Percentiles rank a stretch among this genome's conserved stretches.
Conservation (phyloP, 2,888 invertebrate species). For the Zygogramma bicolorata region DNA sequence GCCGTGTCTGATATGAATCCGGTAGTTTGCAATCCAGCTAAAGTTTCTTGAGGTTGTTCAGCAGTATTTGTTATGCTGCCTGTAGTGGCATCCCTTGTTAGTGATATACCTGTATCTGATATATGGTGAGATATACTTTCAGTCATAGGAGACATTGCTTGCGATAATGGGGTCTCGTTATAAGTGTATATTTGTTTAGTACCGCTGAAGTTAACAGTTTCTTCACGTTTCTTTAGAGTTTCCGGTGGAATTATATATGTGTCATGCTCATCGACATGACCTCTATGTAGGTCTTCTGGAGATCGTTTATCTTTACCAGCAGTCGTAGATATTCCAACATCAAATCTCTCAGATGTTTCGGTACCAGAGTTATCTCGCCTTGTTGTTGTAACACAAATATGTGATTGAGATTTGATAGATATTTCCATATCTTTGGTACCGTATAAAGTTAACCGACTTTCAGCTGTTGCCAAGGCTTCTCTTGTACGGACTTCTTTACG, state of each 20-base stretch:
- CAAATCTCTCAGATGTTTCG: conserved; percentile 67
- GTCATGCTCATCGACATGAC: conserved; percentile 55
- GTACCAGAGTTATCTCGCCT: conserved; percentile 65
- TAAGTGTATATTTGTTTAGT: conserved; percentile 69
- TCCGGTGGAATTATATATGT: conserved; percentile 65
- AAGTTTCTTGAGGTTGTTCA: conserved; percentile 60
- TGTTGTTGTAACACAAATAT: conserved; percentile 68
- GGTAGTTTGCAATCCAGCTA: conserved; percentile 64
- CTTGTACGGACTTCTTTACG: conserved; percentile 69
- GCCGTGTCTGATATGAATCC: conserved; percentile 67
- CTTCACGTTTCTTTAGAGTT: conserved; percentile 65
- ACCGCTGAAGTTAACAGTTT: conserved; percentile 69
- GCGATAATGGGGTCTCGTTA: conserved; percentile 58
- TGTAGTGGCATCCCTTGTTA: conserved; percentile 68
- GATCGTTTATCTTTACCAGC: conserved; percentile 62
- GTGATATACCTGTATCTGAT: conserved; percentile 70
- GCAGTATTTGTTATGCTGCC: conserved; percentile 66
- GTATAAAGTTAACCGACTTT: conserved; percentile 69
- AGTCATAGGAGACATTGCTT: conserved; percentile 64
- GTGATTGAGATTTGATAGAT: conserved; percentile 70
- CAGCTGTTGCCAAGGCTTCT: conserved; percentile 69
- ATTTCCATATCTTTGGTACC: conserved; percentile 70
- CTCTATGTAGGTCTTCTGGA: conserved; percentile 49
- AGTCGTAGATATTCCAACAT: conserved; percentile 66
- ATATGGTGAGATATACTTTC: conserved; percentile 69